Conservation (phyloP, 2,113 vertebrate genomes). For the Lanius ludovicianus region DNA sequence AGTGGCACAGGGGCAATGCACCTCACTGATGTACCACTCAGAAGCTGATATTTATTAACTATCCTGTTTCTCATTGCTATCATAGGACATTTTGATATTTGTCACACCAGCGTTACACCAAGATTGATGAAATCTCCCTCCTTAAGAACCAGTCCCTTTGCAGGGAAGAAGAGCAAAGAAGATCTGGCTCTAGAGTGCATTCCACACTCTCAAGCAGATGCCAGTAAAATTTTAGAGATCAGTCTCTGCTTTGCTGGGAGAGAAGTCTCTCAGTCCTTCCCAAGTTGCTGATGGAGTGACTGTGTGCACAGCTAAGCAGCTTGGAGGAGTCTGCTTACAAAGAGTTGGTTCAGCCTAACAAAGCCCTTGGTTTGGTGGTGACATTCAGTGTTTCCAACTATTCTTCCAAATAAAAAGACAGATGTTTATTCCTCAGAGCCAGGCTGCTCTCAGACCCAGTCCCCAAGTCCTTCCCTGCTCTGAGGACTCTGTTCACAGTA, state of each 20-base stretch:
- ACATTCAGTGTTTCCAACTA: neutral
- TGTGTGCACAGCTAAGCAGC: neutral
- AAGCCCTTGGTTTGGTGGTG: neutral
- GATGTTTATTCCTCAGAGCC: neutral
- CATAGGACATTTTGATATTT: neutral
- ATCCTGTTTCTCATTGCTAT: neutral
- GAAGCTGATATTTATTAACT: neutral
- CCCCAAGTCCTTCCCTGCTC: neutral
- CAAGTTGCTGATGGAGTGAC: neutral
- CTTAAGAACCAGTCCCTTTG: neutral
- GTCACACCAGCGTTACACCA: neutral
- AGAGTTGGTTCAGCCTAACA: neutral
- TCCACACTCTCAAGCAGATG: neutral
- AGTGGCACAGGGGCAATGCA: neutral
- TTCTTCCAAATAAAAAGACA: neutral
- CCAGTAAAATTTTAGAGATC: neutral
- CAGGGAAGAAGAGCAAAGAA: neutral
- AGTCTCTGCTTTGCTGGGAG: neutral
- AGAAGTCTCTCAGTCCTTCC: neutral
- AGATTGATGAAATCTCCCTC: neutral
- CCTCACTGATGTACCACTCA: neutral
- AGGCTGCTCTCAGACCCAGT: neutral
- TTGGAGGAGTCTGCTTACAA: neutral
- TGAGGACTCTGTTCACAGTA: neutral
- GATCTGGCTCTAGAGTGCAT: neutral